Percentiles rank a stretch among this genome's conserved stretches.
These are phyloP conservation scores for Channa argus DNA, from an alignment of 2,113 vertebrate species.

Conservation along the genomic window DNA sequence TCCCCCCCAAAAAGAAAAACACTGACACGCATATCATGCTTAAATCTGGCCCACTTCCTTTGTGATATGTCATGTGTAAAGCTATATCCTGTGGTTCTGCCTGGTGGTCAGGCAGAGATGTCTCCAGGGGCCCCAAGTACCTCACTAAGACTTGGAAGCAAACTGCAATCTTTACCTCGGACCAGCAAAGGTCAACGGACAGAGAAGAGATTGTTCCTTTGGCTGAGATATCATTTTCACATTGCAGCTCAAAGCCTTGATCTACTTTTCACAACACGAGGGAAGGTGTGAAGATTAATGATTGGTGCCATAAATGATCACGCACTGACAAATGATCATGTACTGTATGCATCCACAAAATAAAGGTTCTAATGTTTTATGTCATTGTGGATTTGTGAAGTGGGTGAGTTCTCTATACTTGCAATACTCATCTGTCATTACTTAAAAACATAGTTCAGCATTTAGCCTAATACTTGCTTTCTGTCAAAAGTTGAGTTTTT, in stretches of 20 bases:
- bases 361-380: no score
- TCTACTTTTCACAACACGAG: conserved; percentile 25
- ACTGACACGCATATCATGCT: conserved; percentile 50
- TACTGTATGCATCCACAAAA: no score
- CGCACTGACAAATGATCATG: not conserved
- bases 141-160: conserved; percentile 34
- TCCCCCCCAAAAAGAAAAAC: conserved; percentile 24
- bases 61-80: conserved; percentile 55
- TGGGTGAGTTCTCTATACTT: no score
- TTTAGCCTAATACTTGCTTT: not conserved
- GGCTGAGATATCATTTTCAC: conserved; percentile 29
- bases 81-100: conserved; percentile 54
- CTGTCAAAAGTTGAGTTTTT: not conserved
- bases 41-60: conserved; percentile 57
- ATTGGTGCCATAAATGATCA: not conserved
- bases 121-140: conserved; percentile 34
- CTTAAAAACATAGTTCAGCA: no score
- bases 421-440: no score
- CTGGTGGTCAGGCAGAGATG: conserved; percentile 43
- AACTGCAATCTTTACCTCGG: conserved; percentile 44
- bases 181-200: conserved; percentile 40
- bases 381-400: no score
- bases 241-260: conserved; percentile 28
- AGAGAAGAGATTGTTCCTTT: conserved; percentile 33
- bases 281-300: conserved; percentile 13